These are phyloP conservation scores for Arctocebus calabarensis DNA, from an alignment of 2,797 vertebrate species.

Conservation along the genomic window DNA sequence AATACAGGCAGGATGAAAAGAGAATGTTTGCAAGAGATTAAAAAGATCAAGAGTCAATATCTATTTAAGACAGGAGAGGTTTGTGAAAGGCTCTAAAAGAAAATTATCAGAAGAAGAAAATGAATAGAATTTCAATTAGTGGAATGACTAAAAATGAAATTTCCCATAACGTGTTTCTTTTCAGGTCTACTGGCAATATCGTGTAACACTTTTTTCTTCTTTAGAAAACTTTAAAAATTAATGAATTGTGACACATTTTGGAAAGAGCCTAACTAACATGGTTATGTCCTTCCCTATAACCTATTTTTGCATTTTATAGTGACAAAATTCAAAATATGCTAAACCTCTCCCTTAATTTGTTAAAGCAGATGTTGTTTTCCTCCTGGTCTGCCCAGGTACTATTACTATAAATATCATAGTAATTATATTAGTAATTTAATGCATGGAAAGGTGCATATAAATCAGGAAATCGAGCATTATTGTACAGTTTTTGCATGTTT, in stretches of 20 bases:
- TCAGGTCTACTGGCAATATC: not conserved
- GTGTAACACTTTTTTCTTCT: not conserved
- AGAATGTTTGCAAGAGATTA: not conserved
- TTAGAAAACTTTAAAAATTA: not conserved
- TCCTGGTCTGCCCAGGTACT: not conserved
- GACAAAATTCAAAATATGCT: not conserved
- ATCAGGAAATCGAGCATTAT: not conserved
- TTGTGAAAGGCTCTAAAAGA: not conserved
- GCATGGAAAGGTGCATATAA: not conserved
- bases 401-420: not conserved
- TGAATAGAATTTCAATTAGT: constrained; percentile 31
- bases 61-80: not conserved
- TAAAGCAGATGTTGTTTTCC: not conserved
- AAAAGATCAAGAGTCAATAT: not conserved
- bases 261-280: not conserved
- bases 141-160: not conserved
- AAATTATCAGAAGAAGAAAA: constrained; percentile 46
- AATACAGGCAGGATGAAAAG: not conserved
- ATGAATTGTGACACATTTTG: not conserved
- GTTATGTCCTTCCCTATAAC: not conserved
- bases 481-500: not conserved
- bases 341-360: not conserved
- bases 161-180: not conserved
- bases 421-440: not conserved
- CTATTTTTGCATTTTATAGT: not conserved